These are phyloP conservation scores for Borostomias antarcticus DNA, from an alignment of 2,797 vertebrate species.

Conservation along the genomic window DNA sequence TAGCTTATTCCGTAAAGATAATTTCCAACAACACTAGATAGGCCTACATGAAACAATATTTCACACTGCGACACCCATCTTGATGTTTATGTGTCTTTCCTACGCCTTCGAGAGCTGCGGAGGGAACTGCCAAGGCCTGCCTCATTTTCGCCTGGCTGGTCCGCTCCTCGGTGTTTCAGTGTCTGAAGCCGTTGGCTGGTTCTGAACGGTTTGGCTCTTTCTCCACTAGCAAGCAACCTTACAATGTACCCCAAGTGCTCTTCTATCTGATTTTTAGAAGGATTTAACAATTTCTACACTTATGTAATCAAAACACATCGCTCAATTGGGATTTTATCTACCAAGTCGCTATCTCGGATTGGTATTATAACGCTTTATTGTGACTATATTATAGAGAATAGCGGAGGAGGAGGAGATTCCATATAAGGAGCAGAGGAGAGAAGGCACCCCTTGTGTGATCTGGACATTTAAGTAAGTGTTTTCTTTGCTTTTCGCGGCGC, in stretches of 20 bases:
- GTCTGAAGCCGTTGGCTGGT: constrained; percentile 92
- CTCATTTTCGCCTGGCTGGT: constrained; percentile 79
- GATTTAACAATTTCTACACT: constrained; percentile 60
- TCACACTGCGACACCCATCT: constrained; percentile 69
- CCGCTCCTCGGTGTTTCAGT: constrained; percentile 72
- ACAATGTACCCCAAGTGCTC: constrained; percentile 83
- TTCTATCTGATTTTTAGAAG: constrained; percentile 69
- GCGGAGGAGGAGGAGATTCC: constrained; percentile 78
- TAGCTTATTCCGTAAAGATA: background rate
- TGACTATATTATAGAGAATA: constrained; percentile 68
- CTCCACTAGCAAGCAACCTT: constrained; percentile 86
- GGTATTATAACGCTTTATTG: constrained; percentile 74
- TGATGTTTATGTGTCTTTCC: constrained; percentile 66
- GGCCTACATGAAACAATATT: constrained; percentile 13
- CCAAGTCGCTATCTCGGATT: constrained; percentile 55
- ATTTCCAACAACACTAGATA: background rate
- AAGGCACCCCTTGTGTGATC: constrained; percentile 74
- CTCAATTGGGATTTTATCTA: constrained; percentile 69
- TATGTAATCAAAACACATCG: constrained; percentile 62
- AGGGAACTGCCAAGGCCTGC: constrained; percentile 63
- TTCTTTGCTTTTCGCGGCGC: constrained; percentile 40
- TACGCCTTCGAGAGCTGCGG: constrained; percentile 64
- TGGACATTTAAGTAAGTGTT: constrained; percentile 77
- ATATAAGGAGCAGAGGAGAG: constrained; percentile 78
- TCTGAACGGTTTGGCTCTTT: constrained; percentile 93